These are phyloP conservation scores for Periophthalmus magnuspinnatus DNA, from an alignment of 2,797 vertebrate genomes.

Conservation along the genomic window DNA sequence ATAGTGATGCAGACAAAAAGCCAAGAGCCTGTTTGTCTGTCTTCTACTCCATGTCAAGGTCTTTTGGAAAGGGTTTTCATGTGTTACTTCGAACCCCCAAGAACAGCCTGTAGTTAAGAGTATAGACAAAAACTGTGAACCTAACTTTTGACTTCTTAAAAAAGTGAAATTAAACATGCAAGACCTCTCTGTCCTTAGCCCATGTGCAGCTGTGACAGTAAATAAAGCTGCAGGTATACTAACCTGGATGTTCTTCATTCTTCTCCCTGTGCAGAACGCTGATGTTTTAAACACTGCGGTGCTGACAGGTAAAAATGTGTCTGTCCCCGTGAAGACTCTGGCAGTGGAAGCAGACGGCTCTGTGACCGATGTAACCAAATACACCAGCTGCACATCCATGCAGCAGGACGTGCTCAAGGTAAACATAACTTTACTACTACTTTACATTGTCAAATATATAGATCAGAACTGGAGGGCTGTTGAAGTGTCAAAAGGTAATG, in stretches of 20 bases:
- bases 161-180: background rate
- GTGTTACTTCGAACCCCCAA: background rate
- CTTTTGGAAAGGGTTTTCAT: conserved; percentile 2
- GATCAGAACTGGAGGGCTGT: background rate
- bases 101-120: conserved; percentile 6
- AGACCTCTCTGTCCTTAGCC: background rate
- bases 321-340: conserved; percentile 83
- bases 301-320: conserved; percentile 85
- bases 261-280: conserved; percentile 71
- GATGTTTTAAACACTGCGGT: conserved; percentile 92
- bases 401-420: conserved; percentile 88
- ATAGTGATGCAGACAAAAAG: conserved; percentile 11
- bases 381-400: conserved; percentile 83
- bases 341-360: conserved; percentile 84
- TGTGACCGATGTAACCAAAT: conserved; percentile 85
- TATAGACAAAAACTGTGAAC: background rate
- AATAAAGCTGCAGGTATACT: conserved; percentile 7
- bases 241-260: background rate
- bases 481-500: background rate
- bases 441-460: background rate
- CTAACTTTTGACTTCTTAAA: background rate
- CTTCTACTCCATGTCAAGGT: conserved; percentile 11
- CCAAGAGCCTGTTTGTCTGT: conserved; percentile 9
- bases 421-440: conserved; percentile 27
- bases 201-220: background rate